Evolutionary conservation across 2,797 vertebrate species (phyloP).

Genomic region (Rhincodon typus): DNA sequence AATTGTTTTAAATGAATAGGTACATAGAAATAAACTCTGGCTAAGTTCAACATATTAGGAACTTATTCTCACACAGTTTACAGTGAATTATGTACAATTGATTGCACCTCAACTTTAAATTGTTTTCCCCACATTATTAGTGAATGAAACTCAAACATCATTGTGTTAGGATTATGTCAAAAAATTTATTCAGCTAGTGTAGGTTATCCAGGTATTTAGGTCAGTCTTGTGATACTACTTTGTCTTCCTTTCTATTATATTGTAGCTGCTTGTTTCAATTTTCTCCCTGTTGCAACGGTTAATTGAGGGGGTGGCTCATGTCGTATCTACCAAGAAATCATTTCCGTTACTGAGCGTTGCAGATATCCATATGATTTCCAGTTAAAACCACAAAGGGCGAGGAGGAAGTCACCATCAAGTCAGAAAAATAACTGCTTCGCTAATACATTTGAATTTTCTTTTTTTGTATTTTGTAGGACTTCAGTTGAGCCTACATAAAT

Average conservation of each 20-base stretch:
- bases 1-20: neutral
- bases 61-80: neutral
- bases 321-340: neutral
- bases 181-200: neutral
- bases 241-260: neutral
- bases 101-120: neutral
- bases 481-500: too few species aligned
- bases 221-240: neutral
- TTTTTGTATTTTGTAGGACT: too few species aligned
- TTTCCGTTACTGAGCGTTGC: constrained; percentile 6
- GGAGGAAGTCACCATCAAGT: neutral
- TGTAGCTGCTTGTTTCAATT: neutral
- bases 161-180: neutral
- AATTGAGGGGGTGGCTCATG: neutral
- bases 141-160: neutral
- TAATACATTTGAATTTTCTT: neutral
- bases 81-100: neutral
- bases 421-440: constrained; percentile 4
- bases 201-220: neutral
- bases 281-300: neutral
- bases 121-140: too few species aligned
- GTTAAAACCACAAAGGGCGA: constrained; percentile 22
- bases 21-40: neutral
- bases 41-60: neutral
- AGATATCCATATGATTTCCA: neutral